Evolutionary conservation across 2,888 invertebrate genomes (phyloP).

Genomic region (Himalopsyche japonica): DNA sequence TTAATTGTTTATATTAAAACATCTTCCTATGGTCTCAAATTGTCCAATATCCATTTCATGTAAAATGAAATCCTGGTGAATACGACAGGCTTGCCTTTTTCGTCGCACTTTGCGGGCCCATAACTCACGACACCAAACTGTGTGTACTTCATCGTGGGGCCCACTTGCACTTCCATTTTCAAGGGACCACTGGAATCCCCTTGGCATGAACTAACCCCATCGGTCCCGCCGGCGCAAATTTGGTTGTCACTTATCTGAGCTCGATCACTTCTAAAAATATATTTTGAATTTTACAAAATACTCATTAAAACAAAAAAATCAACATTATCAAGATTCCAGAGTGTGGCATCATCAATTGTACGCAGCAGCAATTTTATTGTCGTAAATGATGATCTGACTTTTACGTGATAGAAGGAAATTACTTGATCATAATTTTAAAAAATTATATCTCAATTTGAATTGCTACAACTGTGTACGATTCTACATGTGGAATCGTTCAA

Average conservation of each 20-base stretch:
- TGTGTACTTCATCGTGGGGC: constrained; percentile 54
- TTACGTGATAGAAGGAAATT: no score
- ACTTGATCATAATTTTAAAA: no score
- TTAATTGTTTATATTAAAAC: no score
- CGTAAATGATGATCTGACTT: no score
- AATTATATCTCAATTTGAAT: no score
- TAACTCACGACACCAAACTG: constrained; percentile 65
- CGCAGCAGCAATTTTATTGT: no score
- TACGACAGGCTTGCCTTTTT: constrained; percentile 68
- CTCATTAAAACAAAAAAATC: no score
- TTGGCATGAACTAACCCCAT: constrained; percentile 64
- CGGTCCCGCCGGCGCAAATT: constrained; percentile 66
- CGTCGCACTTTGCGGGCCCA: constrained; percentile 55
- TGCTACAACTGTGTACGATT: no score
- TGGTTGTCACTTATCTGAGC: constrained; percentile 45
- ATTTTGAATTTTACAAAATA: no score
- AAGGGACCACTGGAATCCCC: constrained; percentile 75
- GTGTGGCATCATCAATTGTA: no score
- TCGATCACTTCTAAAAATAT: neutral
- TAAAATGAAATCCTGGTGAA: constrained; percentile 68
- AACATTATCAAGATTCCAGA: no score
- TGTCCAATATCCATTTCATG: constrained; percentile 67
- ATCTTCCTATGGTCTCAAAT: constrained; percentile 48
- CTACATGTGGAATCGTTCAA: no score
- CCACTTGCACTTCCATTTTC: constrained; percentile 49